Evolutionary conservation across 2,888 invertebrate genomes (phyloP).

Genomic region (Rotaria macrura): DNA sequence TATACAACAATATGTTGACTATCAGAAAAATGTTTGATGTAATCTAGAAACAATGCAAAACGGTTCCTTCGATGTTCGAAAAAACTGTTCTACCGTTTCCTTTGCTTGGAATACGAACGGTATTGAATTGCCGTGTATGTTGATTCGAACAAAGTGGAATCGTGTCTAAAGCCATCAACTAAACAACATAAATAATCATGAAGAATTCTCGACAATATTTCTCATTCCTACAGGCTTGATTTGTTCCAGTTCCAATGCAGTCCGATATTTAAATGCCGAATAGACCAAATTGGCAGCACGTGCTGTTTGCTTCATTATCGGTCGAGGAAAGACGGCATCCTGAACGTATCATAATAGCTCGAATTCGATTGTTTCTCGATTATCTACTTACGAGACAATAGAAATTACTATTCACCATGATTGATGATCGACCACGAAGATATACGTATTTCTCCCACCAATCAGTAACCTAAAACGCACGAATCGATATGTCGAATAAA

Average conservation of each 20-base stretch:
- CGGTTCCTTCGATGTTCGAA: too few relatives aligned
- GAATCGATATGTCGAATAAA: not conserved
- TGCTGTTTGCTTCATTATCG: constrained; percentile 55
- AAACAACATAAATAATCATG: not conserved
- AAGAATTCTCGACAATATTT: not conserved
- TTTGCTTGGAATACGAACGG: constrained; percentile 80
- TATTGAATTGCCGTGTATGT: constrained; percentile 92
- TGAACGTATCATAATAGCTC: not conserved
- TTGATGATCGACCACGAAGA: constrained; percentile 77
- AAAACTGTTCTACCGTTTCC: constrained; percentile 55
- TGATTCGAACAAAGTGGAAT: constrained; percentile 95
- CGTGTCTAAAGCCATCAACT: constrained; percentile 64
- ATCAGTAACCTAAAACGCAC: constrained; percentile 54
- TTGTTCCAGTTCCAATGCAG: constrained; percentile 81
- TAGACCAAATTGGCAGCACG: constrained; percentile 79
- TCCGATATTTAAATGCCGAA: constrained; percentile 71
- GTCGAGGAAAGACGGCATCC: constrained; percentile 40
- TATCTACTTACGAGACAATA: constrained; percentile 65
- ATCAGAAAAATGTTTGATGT: constrained; percentile 75
- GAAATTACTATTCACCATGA: constrained; percentile 97
- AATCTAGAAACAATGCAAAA: constrained; percentile 54
- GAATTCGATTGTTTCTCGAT: too few relatives aligned
- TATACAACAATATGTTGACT: constrained; percentile 84
- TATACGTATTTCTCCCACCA: constrained; percentile 99
- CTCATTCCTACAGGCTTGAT: constrained; percentile 65